Conservation (phyloP, 2,113 vertebrate genomes). For the Andinoacara biseriatus region DNA sequence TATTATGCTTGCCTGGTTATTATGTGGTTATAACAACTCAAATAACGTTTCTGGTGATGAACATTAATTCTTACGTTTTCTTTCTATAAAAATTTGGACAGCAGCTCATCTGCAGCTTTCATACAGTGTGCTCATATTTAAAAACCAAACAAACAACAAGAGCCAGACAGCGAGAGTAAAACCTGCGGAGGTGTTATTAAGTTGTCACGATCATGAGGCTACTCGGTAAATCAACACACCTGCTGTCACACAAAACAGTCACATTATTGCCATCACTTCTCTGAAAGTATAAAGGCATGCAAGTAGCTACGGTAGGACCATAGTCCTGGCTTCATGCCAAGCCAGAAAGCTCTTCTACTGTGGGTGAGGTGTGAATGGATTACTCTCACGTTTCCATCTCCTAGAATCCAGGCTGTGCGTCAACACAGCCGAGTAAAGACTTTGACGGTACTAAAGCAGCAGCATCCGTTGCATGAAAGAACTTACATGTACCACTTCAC, state of each 20-base stretch:
- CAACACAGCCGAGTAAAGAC: conserved; percentile 38
- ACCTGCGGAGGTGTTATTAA: background rate
- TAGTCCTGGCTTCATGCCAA: background rate
- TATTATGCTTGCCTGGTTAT: background rate
- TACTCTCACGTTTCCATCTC: background rate
- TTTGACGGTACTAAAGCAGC: background rate
- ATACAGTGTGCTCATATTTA: background rate
- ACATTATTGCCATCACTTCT: background rate
- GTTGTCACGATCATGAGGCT: background rate
- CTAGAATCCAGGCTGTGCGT: conserved; percentile 27
- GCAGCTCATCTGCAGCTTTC: background rate
- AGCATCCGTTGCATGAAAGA: conserved; percentile 39
- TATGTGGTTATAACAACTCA: background rate
- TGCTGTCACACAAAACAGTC: background rate
- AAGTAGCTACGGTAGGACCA: background rate
- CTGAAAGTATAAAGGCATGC: background rate
- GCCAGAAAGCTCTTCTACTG: background rate
- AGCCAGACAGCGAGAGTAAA: background rate
- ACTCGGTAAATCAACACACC: background rate
- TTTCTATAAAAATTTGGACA: background rate
- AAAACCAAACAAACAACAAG: background rate
- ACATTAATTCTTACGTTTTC: background rate
- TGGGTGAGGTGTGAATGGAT: background rate
- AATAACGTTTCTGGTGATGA: background rate
- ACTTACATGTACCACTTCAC: conserved; percentile 3